Evolutionary conservation across 2,888 invertebrate species (phyloP).

Genomic region (Encarsia formosa): DNA sequence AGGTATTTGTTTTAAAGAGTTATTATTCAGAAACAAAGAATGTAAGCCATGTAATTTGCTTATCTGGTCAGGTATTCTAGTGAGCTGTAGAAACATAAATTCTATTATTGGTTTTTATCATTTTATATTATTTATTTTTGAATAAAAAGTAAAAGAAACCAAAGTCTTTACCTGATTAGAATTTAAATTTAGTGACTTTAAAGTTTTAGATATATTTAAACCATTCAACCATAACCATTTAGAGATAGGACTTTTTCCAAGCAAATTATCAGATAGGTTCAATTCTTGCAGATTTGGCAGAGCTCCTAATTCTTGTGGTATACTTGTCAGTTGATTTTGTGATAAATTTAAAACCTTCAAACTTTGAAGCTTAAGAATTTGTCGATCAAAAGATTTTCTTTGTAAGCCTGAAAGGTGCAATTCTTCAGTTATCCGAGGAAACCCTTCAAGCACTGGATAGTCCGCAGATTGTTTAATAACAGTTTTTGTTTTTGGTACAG

Average conservation of each 20-base stretch:
- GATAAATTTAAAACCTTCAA: slow-evolving; percentile 66
- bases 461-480: slow-evolving; percentile 61
- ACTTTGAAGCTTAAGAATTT: slow-evolving; percentile 64
- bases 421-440: slow-evolving; percentile 65
- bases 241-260: slow-evolving; percentile 55
- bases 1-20: slow-evolving; percentile 60
- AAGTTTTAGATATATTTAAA: slow-evolving; percentile 53
- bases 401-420: slow-evolving; percentile 61
- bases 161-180: slow-evolving; percentile 58
- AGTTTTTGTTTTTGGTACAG: slow-evolving; percentile 57
- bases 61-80: slow-evolving; percentile 60
- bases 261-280: slow-evolving; percentile 61
- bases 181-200: slow-evolving; percentile 64
- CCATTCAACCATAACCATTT: slow-evolving; percentile 68
- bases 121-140: slow-evolving; percentile 8
- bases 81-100: slow-evolving; percentile 31
- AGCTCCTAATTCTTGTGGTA: slow-evolving; percentile 67
- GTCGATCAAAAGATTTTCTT: slow-evolving; percentile 64
- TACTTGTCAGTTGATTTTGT: slow-evolving; percentile 64
- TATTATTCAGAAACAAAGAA: slow-evolving; percentile 63
- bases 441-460: slow-evolving; percentile 65
- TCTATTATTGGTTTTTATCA: slow-evolving; percentile 2
- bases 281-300: slow-evolving; percentile 62
- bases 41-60: slow-evolving; percentile 61
- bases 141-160: slow-evolving; percentile 20